Conservation (phyloP, 2,888 invertebrate genomes). For the Perithous albicinctus region DNA sequence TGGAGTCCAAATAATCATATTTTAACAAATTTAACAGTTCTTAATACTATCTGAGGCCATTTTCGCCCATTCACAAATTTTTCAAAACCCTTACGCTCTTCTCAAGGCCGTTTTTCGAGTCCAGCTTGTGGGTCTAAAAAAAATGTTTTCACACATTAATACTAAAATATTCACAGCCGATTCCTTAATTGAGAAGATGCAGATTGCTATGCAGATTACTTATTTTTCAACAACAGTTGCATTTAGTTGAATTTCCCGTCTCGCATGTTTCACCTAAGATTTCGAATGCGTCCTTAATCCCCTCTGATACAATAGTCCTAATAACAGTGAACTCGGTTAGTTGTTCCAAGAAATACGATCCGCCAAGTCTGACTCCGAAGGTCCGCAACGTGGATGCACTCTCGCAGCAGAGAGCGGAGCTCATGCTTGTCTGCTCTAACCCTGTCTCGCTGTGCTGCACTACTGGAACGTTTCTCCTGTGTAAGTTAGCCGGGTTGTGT, state of each 20-base stretch:
- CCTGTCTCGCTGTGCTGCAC: neutral
- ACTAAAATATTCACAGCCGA: too few species aligned
- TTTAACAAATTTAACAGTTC: too few species aligned
- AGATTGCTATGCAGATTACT: too few species aligned
- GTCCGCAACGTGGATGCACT: slow-evolving; percentile 17
- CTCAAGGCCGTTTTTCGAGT: too few species aligned
- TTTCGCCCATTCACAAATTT: too few species aligned
- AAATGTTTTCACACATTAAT: too few species aligned
- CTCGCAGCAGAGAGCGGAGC: neutral
- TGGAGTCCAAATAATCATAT: too few species aligned
- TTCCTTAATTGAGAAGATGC: neutral
- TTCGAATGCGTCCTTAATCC: slow-evolving; percentile 16
- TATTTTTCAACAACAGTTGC: neutral
- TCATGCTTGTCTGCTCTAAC: slow-evolving; percentile 7
- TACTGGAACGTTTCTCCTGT: slow-evolving; percentile 17
- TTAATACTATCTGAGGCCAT: too few species aligned
- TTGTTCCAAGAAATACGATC: slow-evolving; percentile 48
- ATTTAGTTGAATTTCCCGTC: neutral
- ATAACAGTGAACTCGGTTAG: slow-evolving; percentile 17
- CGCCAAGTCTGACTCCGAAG: slow-evolving; percentile 33
- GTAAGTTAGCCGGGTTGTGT: slow-evolving; percentile 36
- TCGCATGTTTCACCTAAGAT: neutral
- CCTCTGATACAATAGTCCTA: slow-evolving; percentile 22
- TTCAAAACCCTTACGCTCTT: too few species aligned
- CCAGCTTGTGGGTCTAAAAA: too few species aligned